These are phyloP conservation scores for Anthopleura sola DNA, from an alignment of 64 coral and sea anemone genomes.

Conservation along the genomic window DNA sequence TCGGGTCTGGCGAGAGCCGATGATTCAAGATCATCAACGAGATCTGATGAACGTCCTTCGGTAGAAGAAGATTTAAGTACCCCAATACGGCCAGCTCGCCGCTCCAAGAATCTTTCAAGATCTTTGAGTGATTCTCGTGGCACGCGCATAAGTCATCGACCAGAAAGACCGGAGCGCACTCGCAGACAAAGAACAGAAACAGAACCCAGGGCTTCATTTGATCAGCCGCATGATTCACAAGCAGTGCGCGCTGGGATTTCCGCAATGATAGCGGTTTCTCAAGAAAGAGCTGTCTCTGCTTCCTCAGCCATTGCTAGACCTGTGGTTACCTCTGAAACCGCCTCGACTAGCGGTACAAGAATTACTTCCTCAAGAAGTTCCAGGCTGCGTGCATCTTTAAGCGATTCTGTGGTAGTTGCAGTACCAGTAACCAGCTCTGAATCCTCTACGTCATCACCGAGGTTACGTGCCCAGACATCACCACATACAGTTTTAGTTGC, in stretches of 20 bases:
- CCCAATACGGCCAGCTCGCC: conserved; percentile 25
- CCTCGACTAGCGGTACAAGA: neutral
- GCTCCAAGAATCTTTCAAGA: conserved; percentile 61
- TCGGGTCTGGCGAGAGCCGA: neutral
- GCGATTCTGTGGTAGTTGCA: conserved; percentile 54
- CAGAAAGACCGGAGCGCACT: conserved; percentile 21
- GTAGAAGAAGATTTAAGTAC: neutral
- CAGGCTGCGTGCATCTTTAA: neutral
- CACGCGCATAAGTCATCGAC: neutral
- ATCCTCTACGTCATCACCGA: conserved; percentile 8
- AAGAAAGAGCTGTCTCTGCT: neutral
- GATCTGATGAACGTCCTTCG: conserved; percentile 1
- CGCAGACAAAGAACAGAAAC: conserved; percentile 25
- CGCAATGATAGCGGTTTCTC: conserved; percentile 2
- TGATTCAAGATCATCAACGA: neutral
- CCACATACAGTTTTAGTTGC: conserved; percentile 36
- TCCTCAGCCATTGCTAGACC: neutral
- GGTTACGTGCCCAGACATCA: neutral
- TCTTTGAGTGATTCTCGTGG: conserved; percentile 71
- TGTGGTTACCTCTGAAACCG: neutral
- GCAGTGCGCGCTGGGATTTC: neutral
- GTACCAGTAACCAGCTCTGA: conserved; percentile 26
- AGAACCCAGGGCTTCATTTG: neutral
- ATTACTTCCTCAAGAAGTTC: neutral
- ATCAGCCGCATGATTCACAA: neutral